A percentile compares a stretch with the other conserved stretches of the same genome.
Evolutionary conservation across 2,113 vertebrate genomes (phyloP).

Genomic region (Callocephalon fimbriatum): DNA sequence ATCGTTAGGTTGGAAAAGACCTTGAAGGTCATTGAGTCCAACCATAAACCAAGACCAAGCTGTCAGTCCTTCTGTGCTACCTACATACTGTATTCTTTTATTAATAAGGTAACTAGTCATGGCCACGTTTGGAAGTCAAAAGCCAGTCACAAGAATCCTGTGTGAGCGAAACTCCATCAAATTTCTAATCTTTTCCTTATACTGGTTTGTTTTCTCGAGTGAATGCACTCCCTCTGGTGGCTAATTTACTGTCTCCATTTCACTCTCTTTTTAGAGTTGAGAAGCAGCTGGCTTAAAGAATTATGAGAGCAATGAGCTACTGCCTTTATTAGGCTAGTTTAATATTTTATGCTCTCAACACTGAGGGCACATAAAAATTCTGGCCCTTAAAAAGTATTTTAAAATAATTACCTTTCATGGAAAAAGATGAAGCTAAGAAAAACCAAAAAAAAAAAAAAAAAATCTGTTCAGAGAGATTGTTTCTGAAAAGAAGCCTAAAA

Average conservation of each 20-base stretch:
- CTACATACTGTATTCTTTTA: neutral
- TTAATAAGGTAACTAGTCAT: neutral
- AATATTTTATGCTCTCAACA: neutral
- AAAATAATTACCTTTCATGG: neutral
- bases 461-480: neutral
- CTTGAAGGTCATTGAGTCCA: neutral
- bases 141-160: neutral
- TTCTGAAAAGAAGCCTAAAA: neutral
- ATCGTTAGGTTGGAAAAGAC: neutral
- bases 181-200: neutral
- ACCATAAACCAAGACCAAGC: neutral
- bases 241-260: neutral
- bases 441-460: neutral
- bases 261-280: neutral
- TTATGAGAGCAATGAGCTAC: neutral
- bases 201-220: neutral
- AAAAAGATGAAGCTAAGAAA: neutral
- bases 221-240: conserved; percentile 54
- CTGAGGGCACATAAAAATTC: neutral
- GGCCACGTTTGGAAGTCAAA: neutral
- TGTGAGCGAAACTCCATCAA: neutral
- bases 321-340: neutral
- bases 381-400: neutral
- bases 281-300: neutral
- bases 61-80: neutral